Conservation (phyloP, 30 jellyfish, hydroid and myxozoan species). For the Phacellophora camtschatica region DNA sequence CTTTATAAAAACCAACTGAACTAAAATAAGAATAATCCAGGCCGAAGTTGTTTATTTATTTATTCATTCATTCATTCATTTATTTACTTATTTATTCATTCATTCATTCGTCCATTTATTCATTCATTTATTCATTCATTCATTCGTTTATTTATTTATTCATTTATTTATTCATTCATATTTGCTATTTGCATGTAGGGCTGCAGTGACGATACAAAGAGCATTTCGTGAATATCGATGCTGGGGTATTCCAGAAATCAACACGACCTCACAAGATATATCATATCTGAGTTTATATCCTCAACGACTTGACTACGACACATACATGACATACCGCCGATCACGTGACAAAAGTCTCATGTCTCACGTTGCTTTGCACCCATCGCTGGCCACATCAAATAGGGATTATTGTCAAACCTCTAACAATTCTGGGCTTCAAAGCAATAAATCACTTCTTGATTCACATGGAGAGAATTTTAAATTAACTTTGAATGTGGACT, state of each 20-base stretch:
- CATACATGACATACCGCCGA: slow-evolving; percentile 55
- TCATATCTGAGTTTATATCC: slow-evolving; percentile 34
- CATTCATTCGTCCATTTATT: too few relatives aligned
- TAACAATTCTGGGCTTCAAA: too few relatives aligned
- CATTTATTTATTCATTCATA: too few relatives aligned
- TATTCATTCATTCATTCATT: too few relatives aligned
- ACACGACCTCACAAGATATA: background rate
- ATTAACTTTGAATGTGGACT: slow-evolving; percentile 1
- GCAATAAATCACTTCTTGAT: background rate
- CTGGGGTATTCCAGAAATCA: background rate
- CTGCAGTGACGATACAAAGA: slow-evolving; percentile 86
- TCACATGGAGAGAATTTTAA: background rate
- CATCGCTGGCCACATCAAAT: background rate
- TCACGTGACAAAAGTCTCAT: slow-evolving; percentile 13
- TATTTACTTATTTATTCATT: too few relatives aligned
- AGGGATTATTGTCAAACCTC: background rate
- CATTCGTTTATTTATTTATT: too few relatives aligned
- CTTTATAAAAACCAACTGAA: background rate
- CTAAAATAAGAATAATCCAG: background rate
- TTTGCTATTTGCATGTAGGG: slow-evolving; percentile 46
- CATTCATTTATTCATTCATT: too few relatives aligned
- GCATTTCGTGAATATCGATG: slow-evolving; percentile 70
- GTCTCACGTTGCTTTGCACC: background rate
- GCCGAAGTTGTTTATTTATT: background rate
- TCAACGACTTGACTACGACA: slow-evolving; percentile 60